phyloP scores from a whole-genome alignment of 1,140 invertebrate genomes.

The Drosophila arawakana region DNA sequence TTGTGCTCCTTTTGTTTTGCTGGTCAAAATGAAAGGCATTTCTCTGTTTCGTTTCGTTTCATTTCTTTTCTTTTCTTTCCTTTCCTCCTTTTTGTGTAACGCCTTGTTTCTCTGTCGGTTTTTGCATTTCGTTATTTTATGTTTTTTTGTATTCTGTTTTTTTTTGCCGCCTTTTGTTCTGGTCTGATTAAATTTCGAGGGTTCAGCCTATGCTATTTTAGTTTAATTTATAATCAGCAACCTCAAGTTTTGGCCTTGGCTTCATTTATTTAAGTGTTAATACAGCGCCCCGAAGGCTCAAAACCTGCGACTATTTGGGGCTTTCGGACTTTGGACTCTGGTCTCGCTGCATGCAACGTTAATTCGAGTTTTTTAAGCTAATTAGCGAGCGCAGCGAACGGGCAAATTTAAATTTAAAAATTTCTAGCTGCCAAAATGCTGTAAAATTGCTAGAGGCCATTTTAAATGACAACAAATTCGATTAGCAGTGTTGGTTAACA shows the following conservation, averaged over 20 bases:
- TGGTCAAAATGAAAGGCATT: conserved; percentile 41
- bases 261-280: conserved; percentile 43
- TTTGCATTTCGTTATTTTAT: conserved; percentile 39
- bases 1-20: background rate
- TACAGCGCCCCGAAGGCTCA: background rate
- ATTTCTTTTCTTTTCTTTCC: too few species aligned
- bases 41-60: conserved; percentile 25
- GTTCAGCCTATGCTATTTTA: conserved; percentile 33
- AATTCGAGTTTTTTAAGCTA: conserved; percentile 29
- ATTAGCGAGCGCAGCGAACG: conserved; percentile 1
- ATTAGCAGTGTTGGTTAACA: background rate
- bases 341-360: conserved; percentile 4
- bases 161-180: conserved; percentile 59
- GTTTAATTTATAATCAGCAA: conserved; percentile 45
- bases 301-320: conserved; percentile 23
- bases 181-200: conserved; percentile 69
- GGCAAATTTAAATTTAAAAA: conserved; percentile 14
- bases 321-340: background rate
- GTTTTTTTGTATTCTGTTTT: background rate
- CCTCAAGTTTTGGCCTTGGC: conserved; percentile 34
- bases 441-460: background rate
- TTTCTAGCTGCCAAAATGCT: background rate
- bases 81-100: conserved; percentile 12
- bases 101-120: conserved; percentile 28
- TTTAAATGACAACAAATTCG: background rate